Percentiles rank a stretch among this genome's conserved stretches.
phyloP scores from a whole-genome alignment of 2,113 vertebrate genomes.

The Tragelaphus scriptus region DNA sequence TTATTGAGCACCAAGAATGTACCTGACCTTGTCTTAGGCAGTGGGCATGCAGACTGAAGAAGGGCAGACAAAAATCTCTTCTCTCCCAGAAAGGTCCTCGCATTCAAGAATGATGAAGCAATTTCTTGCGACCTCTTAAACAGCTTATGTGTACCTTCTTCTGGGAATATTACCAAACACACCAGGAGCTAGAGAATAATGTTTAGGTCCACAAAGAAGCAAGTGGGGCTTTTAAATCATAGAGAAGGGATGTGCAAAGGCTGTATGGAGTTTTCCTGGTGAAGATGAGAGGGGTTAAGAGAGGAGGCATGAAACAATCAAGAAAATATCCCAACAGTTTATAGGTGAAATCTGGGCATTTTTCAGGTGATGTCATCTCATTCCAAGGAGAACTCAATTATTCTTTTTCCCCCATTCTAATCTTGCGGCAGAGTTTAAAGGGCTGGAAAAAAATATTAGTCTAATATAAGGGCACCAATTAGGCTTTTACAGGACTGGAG shows the following conservation, averaged over 20 bases:
- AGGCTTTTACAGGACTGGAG: conserved; percentile 41
- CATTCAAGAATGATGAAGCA: not conserved
- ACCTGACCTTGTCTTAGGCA: not conserved
- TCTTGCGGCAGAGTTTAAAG: conserved; percentile 14
- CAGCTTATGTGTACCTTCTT: not conserved
- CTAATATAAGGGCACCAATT: conserved; percentile 52
- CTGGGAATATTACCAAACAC: not conserved
- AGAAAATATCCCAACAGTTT: not conserved
- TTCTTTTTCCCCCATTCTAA: not conserved
- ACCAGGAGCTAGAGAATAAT: not conserved
- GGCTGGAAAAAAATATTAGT: conserved; percentile 7
- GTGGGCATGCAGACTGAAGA: not conserved
- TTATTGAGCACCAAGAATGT: not conserved
- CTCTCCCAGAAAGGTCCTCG: not conserved
- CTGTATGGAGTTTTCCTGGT: not conserved
- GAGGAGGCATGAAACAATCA: not conserved
- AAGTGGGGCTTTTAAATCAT: not conserved
- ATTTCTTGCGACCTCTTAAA: not conserved
- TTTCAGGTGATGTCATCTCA: not conserved
- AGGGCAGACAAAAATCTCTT: not conserved
- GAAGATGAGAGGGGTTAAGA: not conserved
- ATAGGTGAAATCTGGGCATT: not conserved
- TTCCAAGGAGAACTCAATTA: not conserved
- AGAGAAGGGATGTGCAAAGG: not conserved
- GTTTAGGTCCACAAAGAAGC: not conserved